Evolutionary conservation across 2,888 invertebrate genomes (phyloP).

Genomic region (Harpagoxenus sublaevis): DNA sequence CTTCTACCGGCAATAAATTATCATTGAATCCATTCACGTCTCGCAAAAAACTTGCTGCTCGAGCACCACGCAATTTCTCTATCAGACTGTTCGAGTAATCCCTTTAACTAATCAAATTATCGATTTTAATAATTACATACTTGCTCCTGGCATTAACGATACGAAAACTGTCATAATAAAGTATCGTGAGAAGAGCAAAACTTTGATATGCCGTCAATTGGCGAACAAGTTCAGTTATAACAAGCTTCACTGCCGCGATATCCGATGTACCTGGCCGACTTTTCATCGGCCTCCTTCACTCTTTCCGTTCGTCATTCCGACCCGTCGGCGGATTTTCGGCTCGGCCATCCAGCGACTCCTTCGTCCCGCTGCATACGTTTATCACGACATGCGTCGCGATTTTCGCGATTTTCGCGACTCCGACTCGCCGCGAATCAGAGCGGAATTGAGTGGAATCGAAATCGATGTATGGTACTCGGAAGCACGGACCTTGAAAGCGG

Average conservation of each 20-base stretch:
- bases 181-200: neutral
- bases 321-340: neutral
- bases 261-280: neutral
- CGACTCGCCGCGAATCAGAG: neutral
- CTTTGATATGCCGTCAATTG: neutral
- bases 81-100: neutral
- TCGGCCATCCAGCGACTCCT: neutral
- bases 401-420: constrained; percentile 1
- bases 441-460: constrained; percentile 7
- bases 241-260: neutral
- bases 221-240: neutral
- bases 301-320: neutral
- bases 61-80: neutral
- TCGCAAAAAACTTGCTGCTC: constrained; percentile 1
- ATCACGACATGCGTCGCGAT: neutral
- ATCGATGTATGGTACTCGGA: constrained; percentile 45
- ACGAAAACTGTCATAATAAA: neutral
- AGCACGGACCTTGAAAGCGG: constrained; percentile 54
- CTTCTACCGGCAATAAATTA: neutral
- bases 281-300: neutral
- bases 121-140: constrained; percentile 1
- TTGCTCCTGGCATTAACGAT: neutral
- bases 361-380: neutral
- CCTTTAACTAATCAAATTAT: neutral
- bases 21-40: neutral